Conservation (phyloP, 2,888 invertebrate genomes). For the Lithophane semibrunnea region DNA sequence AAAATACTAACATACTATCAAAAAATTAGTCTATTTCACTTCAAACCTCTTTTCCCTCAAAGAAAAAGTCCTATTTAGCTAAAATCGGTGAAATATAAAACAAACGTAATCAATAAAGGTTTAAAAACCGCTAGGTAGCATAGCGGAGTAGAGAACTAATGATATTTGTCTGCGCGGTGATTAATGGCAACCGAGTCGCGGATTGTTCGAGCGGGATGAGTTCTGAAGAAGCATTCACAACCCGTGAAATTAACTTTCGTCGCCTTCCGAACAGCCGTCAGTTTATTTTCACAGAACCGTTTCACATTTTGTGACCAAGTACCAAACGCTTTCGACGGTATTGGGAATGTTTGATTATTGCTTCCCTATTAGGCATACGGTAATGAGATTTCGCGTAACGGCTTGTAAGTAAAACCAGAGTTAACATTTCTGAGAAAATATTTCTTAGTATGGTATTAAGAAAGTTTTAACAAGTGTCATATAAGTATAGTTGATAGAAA, state of each 20-base stretch:
- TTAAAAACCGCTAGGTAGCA: slow-evolving; percentile 47
- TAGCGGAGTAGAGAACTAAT: slow-evolving; percentile 74
- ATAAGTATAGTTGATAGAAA: not conserved
- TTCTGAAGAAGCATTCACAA: slow-evolving; percentile 87
- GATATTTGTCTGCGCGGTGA: slow-evolving; percentile 83
- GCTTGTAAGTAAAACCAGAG: slow-evolving; percentile 7
- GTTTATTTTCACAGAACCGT: slow-evolving; percentile 82
- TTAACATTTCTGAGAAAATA: slow-evolving; percentile 12
- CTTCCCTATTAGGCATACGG: slow-evolving; percentile 53
- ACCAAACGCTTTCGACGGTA: slow-evolving; percentile 69
- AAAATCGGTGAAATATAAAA: slow-evolving; percentile 19
- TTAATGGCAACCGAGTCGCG: slow-evolving; percentile 85
- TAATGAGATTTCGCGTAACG: slow-evolving; percentile 54
- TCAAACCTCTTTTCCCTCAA: not conserved
- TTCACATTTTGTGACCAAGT: slow-evolving; percentile 73
- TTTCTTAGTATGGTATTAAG: not conserved
- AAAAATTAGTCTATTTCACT: not conserved
- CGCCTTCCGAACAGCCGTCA: slow-evolving; percentile 83
- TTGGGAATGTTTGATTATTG: slow-evolving; percentile 77
- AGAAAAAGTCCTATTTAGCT: not conserved
- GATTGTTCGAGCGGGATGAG: slow-evolving; percentile 88
- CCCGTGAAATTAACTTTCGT: slow-evolving; percentile 90
- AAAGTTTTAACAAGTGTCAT: slow-evolving; percentile 20
- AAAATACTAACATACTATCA: not conserved
- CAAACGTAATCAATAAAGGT: slow-evolving; percentile 56